Evolutionary conservation across 2,888 invertebrate species (phyloP).

Genomic region (Eupithecia subfuscata): DNA sequence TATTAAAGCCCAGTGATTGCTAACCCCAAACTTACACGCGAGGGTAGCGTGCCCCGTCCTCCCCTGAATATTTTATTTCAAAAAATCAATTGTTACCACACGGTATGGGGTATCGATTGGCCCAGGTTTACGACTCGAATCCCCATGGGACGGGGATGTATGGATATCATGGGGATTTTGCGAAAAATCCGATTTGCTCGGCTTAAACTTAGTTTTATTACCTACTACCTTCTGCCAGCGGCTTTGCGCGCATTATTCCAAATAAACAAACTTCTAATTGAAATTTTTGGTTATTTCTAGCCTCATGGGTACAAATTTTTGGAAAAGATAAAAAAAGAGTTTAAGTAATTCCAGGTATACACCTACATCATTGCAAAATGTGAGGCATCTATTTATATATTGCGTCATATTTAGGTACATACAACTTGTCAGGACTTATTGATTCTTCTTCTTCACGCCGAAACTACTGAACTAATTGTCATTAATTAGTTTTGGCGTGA

Average conservation of each 20-base stretch:
- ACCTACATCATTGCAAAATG: too few species aligned
- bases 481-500: too few species aligned
- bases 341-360: too few species aligned
- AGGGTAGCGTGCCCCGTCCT: conserved; percentile 25
- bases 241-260: background rate
- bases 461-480: too few species aligned
- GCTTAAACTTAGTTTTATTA: background rate
- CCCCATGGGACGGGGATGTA: background rate
- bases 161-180: conserved; percentile 1
- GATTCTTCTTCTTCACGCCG: too few species aligned
- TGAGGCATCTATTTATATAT: too few species aligned
- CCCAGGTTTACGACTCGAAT: background rate
- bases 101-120: conserved; percentile 21
- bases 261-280: too few species aligned
- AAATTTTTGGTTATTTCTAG: background rate
- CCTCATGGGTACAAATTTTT: background rate
- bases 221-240: background rate
- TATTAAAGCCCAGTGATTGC: conserved; percentile 34
- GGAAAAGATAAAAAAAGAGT: background rate
- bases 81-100: conserved; percentile 35
- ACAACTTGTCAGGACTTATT: too few species aligned
- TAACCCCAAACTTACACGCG: conserved; percentile 34
- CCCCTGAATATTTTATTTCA: conserved; percentile 39
- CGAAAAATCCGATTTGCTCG: background rate
- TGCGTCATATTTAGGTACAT: too few species aligned